A percentile compares a stretch with the other conserved stretches of the same genome.
Evolutionary conservation across 2,888 invertebrate genomes (phyloP).

Genomic region (Limenitis camilla): DNA sequence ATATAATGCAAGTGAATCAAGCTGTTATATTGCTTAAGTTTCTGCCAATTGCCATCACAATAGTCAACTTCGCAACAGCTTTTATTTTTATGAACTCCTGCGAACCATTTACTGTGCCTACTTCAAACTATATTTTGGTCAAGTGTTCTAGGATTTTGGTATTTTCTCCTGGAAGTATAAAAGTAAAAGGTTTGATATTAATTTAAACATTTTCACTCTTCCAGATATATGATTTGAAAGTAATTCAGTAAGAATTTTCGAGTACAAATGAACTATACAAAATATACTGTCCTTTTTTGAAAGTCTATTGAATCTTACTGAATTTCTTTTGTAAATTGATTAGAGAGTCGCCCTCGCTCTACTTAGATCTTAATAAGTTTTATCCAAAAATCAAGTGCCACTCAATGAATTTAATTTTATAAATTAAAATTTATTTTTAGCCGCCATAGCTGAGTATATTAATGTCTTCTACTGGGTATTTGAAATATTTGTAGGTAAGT

Average conservation of each 20-base stretch:
- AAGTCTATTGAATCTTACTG: too few species aligned
- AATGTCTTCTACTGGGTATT: slow-evolving; percentile 58
- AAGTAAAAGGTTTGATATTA: slow-evolving; percentile 37
- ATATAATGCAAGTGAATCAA: slow-evolving; percentile 57
- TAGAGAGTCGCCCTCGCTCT: too few species aligned
- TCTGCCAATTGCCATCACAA: slow-evolving; percentile 50
- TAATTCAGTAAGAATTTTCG: too few species aligned
- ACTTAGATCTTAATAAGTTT: too few species aligned
- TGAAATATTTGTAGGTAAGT: slow-evolving; percentile 57
- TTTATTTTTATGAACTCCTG: slow-evolving; percentile 52
- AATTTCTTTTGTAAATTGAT: too few species aligned
- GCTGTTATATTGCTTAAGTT: slow-evolving; percentile 54
- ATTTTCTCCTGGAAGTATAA: slow-evolving; percentile 29
- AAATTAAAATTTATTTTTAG: slow-evolving; percentile 34
- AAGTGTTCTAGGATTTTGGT: slow-evolving; percentile 46
- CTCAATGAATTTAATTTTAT: neutral
- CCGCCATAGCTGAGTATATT: slow-evolving; percentile 47
- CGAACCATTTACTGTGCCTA: slow-evolving; percentile 28
- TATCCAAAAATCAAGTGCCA: neutral
- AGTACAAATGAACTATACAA: too few species aligned
- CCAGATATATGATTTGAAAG: too few species aligned
- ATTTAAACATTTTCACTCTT: neutral
- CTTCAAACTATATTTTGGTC: slow-evolving; percentile 34
- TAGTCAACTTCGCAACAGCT: slow-evolving; percentile 55
- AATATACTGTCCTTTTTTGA: too few species aligned